Evolutionary conservation across 2,797 vertebrate genomes (phyloP).

Genomic region (Sternarchorhynchus goeldii): DNA sequence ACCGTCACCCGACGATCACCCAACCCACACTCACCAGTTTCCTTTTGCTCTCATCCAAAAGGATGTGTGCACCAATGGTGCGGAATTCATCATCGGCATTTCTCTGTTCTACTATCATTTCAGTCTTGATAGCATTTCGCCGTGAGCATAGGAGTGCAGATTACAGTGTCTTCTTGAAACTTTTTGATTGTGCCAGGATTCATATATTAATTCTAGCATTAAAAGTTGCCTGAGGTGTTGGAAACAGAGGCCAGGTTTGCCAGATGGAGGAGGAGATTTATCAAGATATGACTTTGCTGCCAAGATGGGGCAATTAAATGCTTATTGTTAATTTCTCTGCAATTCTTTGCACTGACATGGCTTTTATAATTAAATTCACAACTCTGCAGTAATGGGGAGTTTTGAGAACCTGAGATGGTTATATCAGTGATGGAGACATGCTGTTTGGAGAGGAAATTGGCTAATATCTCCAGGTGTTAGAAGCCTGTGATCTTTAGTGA

Average conservation of each 20-base stretch:
- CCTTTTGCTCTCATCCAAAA: conserved; percentile 16
- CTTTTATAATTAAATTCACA: conserved; percentile 39
- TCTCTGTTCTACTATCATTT: conserved; percentile 46
- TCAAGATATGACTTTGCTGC: conserved; percentile 45
- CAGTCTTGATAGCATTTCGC: conserved; percentile 48
- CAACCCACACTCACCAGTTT: background rate
- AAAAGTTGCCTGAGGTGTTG: conserved; percentile 41
- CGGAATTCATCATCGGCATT: conserved; percentile 36
- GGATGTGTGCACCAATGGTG: conserved; percentile 27
- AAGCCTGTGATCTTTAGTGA: conserved; percentile 45
- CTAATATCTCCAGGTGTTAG: conserved; percentile 44
- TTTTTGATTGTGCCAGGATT: conserved; percentile 56
- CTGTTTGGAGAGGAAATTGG: conserved; percentile 44
- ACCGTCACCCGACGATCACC: background rate
- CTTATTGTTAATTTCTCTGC: conserved; percentile 46
- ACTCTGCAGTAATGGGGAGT: conserved; percentile 17
- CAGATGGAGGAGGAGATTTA: conserved; percentile 37
- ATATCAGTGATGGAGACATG: background rate
- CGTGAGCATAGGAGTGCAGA: conserved; percentile 50
- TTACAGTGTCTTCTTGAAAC: conserved; percentile 51
- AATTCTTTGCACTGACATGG: conserved; percentile 21
- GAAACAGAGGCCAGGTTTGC: conserved; percentile 40
- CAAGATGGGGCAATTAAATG: conserved; percentile 44
- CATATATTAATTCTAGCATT: conserved; percentile 57
- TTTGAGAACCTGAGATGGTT: conserved; percentile 24